phyloP scores from a whole-genome alignment of 2,113 vertebrate species.

The Gavialis gangeticus region DNA sequence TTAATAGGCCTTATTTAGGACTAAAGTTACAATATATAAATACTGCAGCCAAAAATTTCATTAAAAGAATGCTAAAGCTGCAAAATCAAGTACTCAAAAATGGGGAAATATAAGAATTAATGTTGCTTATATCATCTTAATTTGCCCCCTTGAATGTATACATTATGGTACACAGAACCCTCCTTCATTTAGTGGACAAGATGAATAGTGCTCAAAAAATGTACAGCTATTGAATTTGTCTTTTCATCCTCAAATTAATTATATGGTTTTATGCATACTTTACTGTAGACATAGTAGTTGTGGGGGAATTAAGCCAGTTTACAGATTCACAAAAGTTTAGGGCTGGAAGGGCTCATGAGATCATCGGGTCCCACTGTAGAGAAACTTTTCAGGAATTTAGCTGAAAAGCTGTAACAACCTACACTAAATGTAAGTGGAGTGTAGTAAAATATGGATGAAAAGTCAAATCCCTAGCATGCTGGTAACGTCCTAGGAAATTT shows the following conservation, averaged over 20 bases:
- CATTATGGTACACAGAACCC: neutral
- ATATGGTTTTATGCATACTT: neutral
- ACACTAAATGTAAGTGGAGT: too few species aligned
- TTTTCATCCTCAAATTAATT: neutral
- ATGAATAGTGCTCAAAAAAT: rapidly evolving
- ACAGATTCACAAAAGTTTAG: too few species aligned
- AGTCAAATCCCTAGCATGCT: too few species aligned
- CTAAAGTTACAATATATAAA: rapidly evolving
- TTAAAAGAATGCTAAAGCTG: neutral
- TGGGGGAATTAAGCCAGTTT: neutral
- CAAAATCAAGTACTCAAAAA: neutral
- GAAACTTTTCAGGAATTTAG: too few species aligned
- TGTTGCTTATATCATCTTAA: neutral
- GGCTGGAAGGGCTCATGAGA: too few species aligned
- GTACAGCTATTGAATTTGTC: neutral
- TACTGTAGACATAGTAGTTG: neutral
- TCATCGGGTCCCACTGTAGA: too few species aligned
- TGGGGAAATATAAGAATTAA: neutral
- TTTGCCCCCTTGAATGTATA: neutral
- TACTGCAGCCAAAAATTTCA: neutral
- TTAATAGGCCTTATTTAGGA: neutral
- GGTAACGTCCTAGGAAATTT: too few species aligned
- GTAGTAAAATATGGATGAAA: too few species aligned
- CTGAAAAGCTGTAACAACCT: too few species aligned
- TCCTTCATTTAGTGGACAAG: neutral